Evolutionary conservation across 2,113 vertebrate genomes (phyloP).

Genomic region (Hylia prasina): DNA sequence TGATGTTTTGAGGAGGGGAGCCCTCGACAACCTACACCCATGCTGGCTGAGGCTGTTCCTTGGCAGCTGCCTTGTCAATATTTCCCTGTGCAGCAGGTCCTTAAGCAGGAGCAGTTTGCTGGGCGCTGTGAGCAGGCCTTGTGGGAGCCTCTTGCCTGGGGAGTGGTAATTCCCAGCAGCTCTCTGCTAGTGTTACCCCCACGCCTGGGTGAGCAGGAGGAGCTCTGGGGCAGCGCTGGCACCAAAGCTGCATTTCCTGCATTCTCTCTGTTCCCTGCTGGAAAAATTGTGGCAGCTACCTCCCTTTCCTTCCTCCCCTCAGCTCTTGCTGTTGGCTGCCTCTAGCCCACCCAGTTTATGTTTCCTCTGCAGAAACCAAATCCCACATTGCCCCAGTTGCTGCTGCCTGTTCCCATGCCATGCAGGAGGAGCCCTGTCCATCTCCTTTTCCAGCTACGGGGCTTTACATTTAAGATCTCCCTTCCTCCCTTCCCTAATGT

Average conservation of each 20-base stretch:
- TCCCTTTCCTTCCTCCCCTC: constrained; percentile 23
- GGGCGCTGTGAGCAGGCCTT: not conserved
- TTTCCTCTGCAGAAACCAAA: not conserved
- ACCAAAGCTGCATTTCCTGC: not conserved
- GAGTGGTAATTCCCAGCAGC: not conserved
- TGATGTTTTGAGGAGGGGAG: not conserved
- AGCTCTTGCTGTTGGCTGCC: not conserved
- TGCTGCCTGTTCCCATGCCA: not conserved
- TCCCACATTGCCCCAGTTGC: not conserved
- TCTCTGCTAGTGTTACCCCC: not conserved
- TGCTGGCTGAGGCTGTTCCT: not conserved
- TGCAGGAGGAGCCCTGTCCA: not conserved
- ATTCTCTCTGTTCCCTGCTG: not conserved
- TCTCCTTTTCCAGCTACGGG: not conserved
- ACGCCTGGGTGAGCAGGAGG: not conserved
- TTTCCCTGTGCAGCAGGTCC: not conserved
- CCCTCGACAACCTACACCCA: not conserved
- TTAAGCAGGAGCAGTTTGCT: not conserved
- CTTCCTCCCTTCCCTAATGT: not conserved
- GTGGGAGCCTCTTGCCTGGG: not conserved
- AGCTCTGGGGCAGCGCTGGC: not conserved
- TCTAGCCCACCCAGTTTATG: not conserved
- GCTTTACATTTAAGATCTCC: not conserved
- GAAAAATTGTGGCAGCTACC: not conserved
- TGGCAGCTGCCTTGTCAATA: not conserved